These are phyloP conservation scores for Empidonax alnorum DNA, from an alignment of 2,113 vertebrate genomes.

Conservation along the genomic window DNA sequence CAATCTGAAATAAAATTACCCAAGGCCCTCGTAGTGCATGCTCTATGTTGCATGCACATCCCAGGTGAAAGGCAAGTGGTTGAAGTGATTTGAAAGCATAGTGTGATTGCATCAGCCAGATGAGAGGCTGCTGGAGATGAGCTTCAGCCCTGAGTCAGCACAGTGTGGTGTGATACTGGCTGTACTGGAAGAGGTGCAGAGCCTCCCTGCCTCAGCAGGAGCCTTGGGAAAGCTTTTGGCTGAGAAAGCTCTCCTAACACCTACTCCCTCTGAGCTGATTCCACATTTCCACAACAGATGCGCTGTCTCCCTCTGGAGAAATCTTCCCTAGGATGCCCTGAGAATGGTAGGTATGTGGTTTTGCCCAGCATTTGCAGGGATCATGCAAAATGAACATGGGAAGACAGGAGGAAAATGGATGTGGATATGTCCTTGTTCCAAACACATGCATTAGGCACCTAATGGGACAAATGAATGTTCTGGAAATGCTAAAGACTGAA, in stretches of 20 bases:
- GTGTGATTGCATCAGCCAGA: conserved; percentile 44
- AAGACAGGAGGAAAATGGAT: not conserved
- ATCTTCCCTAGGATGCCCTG: not conserved
- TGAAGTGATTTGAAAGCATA: conserved; percentile 1
- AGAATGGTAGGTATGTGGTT: not conserved
- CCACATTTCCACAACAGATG: not conserved
- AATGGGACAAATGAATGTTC: not conserved
- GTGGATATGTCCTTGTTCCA: not conserved
- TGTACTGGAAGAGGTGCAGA: not conserved
- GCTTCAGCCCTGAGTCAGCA: conserved; percentile 44
- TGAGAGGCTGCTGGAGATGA: conserved; percentile 2
- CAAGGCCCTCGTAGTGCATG: not conserved
- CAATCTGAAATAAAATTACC: conserved; percentile 11
- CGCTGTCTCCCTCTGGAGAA: not conserved
- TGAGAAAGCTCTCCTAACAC: not conserved
- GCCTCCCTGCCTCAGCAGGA: not conserved
- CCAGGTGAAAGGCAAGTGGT: not conserved
- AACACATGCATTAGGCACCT: not conserved
- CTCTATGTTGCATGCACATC: not conserved
- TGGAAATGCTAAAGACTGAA: not conserved
- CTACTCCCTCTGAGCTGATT: not conserved
- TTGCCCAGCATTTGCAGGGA: not conserved
- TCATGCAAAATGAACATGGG: not conserved
- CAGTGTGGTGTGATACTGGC: accelerated
- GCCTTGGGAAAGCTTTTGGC: not conserved